Conservation (phyloP, 2,888 invertebrate species). For the Drosophila falleni region DNA sequence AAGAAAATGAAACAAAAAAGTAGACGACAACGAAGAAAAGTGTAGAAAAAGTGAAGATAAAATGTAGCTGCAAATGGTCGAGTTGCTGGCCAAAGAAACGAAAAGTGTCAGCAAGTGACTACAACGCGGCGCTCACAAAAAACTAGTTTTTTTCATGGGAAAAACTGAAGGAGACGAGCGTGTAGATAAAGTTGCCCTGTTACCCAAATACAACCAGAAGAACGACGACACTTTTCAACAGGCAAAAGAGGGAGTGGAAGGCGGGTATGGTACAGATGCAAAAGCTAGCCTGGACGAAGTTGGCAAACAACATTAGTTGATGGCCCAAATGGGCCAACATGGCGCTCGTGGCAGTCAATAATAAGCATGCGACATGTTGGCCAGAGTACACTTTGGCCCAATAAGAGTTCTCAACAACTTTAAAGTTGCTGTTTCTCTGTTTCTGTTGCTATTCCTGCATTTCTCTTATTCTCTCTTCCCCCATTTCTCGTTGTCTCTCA, state of each 20-base stretch:
- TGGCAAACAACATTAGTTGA: slow-evolving; percentile 81
- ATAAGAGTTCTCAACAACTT: slow-evolving; percentile 70
- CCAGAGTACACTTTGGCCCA: slow-evolving; percentile 64
- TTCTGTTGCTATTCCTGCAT: slow-evolving; percentile 18
- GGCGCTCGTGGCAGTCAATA: slow-evolving; percentile 79
- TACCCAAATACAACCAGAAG: slow-evolving; percentile 41
- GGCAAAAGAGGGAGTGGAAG: not conserved
- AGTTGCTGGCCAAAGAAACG: slow-evolving; percentile 56
- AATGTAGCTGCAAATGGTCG: slow-evolving; percentile 61
- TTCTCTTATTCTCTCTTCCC: slow-evolving; percentile 3
- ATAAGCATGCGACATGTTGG: slow-evolving; percentile 81
- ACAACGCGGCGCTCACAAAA: slow-evolving; percentile 39
- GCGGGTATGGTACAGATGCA: slow-evolving; percentile 35
- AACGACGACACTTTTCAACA: slow-evolving; percentile 47
- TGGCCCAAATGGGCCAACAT: slow-evolving; percentile 78
- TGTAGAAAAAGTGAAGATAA: slow-evolving; percentile 54
- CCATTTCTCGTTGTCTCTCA: not conserved
- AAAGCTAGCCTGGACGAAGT: slow-evolving; percentile 59
- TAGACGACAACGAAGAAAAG: slow-evolving; percentile 4
- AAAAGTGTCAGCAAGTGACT: slow-evolving; percentile 74
- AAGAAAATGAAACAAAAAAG: slow-evolving; percentile 40
- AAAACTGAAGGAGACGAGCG: slow-evolving; percentile 44
- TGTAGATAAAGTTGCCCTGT: slow-evolving; percentile 61
- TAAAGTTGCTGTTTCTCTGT: slow-evolving; percentile 51
- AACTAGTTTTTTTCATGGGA: slow-evolving; percentile 56